Evolutionary conservation across 1,140 invertebrate genomes (phyloP).

Genomic region (Ostrea edulis): DNA sequence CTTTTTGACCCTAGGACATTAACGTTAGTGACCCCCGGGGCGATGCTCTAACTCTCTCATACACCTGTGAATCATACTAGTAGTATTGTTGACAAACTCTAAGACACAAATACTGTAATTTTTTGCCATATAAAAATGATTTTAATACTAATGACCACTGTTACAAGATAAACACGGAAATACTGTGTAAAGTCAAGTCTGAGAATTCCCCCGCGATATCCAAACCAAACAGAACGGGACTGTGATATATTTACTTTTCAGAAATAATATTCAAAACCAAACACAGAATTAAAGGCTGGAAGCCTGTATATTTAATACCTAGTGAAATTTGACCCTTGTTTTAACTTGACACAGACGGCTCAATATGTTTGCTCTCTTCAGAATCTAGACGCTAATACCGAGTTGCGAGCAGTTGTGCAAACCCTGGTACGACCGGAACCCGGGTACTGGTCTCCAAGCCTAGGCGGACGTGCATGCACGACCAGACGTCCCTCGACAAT

Average conservation of each 20-base stretch:
- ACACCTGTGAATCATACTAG: conserved; percentile 14
- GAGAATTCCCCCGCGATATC: conserved; percentile 23
- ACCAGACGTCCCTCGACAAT: not conserved
- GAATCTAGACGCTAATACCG: not conserved
- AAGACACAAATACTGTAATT: not conserved
- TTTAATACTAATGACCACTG: conserved; percentile 1
- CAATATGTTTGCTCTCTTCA: not conserved
- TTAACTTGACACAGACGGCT: conserved; percentile 17
- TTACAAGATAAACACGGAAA: conserved; percentile 18
- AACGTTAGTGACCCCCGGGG: not conserved
- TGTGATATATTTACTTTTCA: conserved; percentile 30
- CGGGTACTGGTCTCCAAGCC: conserved; percentile 6
- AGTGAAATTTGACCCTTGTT: conserved; percentile 30
- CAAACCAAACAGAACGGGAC: not conserved
- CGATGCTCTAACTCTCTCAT: not conserved
- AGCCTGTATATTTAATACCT: conserved; percentile 16
- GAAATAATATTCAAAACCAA: conserved; percentile 26
- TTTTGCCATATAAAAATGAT: not conserved
- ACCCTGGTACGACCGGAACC: not conserved
- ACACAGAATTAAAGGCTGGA: not conserved
- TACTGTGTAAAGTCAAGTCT: not conserved
- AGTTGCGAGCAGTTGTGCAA: conserved; percentile 22
- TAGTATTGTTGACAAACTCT: conserved; percentile 28
- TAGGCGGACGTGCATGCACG: conserved; percentile 1
- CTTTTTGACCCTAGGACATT: not conserved